Conservation (phyloP, 53 echinoderm and acorn worm species). For the Temnopleurus reevesii region DNA sequence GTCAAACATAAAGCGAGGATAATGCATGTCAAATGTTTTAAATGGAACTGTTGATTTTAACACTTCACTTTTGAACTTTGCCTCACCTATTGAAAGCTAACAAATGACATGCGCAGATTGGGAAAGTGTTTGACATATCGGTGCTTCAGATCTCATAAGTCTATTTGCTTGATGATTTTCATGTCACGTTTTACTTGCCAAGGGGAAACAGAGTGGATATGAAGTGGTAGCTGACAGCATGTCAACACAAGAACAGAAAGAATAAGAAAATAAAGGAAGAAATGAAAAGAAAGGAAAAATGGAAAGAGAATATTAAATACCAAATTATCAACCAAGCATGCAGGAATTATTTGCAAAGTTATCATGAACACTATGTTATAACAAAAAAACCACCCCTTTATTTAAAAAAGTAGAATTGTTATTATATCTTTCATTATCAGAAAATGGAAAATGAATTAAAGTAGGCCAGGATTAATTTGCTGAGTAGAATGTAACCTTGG, state of each 20-base stretch:
- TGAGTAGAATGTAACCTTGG: no score
- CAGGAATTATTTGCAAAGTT: no score
- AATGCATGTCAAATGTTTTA: slow-evolving; percentile 39
- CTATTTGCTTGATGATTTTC: slow-evolving; percentile 26
- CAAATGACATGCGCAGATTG: slow-evolving; percentile 10
- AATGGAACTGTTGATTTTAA: slow-evolving; percentile 26
- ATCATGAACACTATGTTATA: no score
- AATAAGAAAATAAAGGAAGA: background rate
- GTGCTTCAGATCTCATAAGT: background rate
- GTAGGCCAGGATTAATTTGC: no score
- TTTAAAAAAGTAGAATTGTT: no score
- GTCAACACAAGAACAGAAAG: background rate
- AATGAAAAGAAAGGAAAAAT: no score
- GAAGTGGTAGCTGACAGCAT: background rate
- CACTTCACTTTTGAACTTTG: slow-evolving; percentile 39
- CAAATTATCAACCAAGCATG: no score
- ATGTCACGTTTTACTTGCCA: slow-evolving; percentile 22
- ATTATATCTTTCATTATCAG: no score
- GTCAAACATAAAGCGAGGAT: background rate
- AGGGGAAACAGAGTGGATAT: background rate
- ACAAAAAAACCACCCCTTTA: no score
- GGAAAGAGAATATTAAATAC: no score
- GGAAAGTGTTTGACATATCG: slow-evolving; percentile 28
- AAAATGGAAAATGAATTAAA: no score
- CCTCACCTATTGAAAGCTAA: slow-evolving; percentile 8